Evolutionary conservation across 2,797 vertebrate genomes (phyloP).

Genomic region (Pempheris klunzingeri): DNA sequence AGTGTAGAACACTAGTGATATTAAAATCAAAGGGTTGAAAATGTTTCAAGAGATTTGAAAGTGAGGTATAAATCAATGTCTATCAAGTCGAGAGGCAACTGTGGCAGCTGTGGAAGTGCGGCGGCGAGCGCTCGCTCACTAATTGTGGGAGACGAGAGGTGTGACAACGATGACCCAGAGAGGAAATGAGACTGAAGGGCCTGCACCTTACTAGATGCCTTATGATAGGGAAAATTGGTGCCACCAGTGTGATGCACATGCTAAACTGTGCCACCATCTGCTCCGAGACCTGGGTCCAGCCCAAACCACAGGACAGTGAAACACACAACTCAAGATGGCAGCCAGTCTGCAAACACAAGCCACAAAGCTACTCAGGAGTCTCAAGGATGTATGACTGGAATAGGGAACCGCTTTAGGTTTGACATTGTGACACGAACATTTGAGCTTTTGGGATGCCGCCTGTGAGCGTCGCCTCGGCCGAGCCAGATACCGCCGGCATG

Average conservation of each 20-base stretch:
- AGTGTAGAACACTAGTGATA: no score
- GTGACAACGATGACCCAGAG: constrained; percentile 40
- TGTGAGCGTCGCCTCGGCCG: constrained; percentile 42
- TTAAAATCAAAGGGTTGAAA: background rate
- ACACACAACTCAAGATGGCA: constrained; percentile 72
- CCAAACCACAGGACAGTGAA: constrained; percentile 74
- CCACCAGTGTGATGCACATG: constrained; percentile 61
- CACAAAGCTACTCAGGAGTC: constrained; percentile 54
- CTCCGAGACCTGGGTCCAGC: constrained; percentile 64
- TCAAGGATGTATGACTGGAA: constrained; percentile 56
- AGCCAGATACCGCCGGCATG: constrained; percentile 60
- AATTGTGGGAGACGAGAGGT: constrained; percentile 58
- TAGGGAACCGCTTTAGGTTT: constrained; percentile 69
- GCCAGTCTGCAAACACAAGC: constrained; percentile 56
- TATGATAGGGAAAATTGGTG: constrained; percentile 67
- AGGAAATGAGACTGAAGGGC: constrained; percentile 52
- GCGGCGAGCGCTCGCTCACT: constrained; percentile 20
- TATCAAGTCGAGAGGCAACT: constrained; percentile 12
- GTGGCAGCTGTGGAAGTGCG: constrained; percentile 21
- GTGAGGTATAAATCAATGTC: background rate
- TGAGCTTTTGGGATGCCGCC: constrained; percentile 54
- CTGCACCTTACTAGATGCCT: constrained; percentile 55
- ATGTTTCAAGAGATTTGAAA: background rate
- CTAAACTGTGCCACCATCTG: constrained; percentile 84
- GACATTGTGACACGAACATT: constrained; percentile 67